Conservation (phyloP, 2,113 vertebrate species). For the Xenus cinereus region DNA sequence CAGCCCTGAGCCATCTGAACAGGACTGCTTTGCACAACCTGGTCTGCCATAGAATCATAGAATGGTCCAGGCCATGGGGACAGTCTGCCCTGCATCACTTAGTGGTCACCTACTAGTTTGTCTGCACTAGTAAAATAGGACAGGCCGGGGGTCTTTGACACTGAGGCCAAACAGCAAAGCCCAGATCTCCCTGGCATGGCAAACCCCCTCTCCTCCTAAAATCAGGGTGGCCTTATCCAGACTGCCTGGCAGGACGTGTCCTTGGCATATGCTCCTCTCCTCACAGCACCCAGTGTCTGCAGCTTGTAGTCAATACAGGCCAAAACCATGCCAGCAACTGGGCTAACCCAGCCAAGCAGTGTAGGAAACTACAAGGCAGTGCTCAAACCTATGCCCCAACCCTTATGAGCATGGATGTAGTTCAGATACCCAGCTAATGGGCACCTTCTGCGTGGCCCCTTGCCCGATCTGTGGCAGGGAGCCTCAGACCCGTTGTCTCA, state of each 20-base stretch:
- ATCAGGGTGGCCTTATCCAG: rapidly evolving
- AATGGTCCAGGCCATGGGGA: background rate
- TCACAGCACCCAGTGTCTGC: rapidly evolving
- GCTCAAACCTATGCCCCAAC: background rate
- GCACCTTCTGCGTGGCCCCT: background rate
- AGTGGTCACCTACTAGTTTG: background rate
- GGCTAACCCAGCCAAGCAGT: background rate
- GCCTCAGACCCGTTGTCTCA: background rate
- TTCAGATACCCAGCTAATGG: background rate
- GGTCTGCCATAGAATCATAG: background rate
- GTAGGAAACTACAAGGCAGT: background rate
- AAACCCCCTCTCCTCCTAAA: background rate
- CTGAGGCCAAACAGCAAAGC: background rate
- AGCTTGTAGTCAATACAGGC: background rate
- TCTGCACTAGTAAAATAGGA: background rate
- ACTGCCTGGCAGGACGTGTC: background rate
- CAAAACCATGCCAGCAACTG: background rate
- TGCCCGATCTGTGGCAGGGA: background rate
- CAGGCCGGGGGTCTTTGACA: background rate
- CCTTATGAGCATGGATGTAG: rapidly evolving
- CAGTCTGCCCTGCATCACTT: background rate
- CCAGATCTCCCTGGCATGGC: background rate
- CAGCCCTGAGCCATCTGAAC: background rate
- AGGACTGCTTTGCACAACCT: background rate
- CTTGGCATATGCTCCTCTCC: background rate